Percentiles rank a stretch among this genome's conserved stretches.
phyloP scores from a whole-genome alignment of 2,797 vertebrate species.

The Peromyscus melanophrys region DNA sequence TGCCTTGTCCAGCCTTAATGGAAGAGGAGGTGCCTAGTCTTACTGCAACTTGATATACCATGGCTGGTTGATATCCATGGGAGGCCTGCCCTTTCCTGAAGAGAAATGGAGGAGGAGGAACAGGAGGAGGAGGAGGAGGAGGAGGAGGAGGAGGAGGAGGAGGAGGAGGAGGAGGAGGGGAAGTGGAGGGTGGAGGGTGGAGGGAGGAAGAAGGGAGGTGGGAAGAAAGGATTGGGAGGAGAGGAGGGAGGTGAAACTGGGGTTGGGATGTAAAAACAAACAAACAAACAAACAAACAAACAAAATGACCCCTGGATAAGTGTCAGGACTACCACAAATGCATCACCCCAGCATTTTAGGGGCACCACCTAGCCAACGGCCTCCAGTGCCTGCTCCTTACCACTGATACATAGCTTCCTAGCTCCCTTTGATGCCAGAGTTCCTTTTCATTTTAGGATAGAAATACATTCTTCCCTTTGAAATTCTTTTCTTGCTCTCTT shows the following conservation, averaged over 20 bases:
- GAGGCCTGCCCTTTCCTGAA: not conserved
- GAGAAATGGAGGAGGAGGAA: not conserved
- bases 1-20: not conserved
- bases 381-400: not conserved
- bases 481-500: slow-evolving; percentile 38
- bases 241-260: not conserved
- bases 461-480: slow-evolving; percentile 14
- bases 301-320: no score
- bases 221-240: not conserved
- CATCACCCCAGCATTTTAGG: not conserved
- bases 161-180: not conserved
- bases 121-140: no score
- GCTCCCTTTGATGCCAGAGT: not conserved
- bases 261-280: not conserved
- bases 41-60: not conserved
- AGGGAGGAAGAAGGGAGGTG: not conserved
- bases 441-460: slow-evolving; percentile 49
- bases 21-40: not conserved
- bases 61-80: not conserved
- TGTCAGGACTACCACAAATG: not conserved
- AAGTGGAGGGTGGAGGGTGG: no score
- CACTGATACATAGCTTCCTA: not conserved
- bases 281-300: not conserved
- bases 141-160: no score
- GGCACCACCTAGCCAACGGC: not conserved